Evolutionary conservation across 2,797 vertebrate species (phyloP).

Genomic region (Falco rusticolus): DNA sequence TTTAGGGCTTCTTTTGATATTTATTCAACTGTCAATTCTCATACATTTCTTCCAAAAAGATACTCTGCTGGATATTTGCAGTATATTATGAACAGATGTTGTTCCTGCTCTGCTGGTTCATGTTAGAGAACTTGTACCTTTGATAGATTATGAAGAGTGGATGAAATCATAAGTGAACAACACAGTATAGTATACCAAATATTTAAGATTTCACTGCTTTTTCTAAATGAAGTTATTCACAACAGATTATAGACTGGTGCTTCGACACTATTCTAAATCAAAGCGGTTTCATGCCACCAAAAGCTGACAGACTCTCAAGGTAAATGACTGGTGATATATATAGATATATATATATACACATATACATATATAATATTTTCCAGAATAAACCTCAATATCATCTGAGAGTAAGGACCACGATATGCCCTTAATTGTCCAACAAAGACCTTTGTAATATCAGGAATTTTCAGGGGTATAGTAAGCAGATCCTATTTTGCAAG

Average conservation of each 20-base stretch:
- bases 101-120: slow-evolving; percentile 6
- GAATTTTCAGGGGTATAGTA: not conserved
- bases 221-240: not conserved
- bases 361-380: too few relatives aligned
- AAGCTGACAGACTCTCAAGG: not conserved
- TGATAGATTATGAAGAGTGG: not conserved
- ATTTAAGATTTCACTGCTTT: not conserved
- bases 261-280: not conserved
- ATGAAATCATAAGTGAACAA: slow-evolving; percentile 15
- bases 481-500: not conserved
- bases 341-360: too few relatives aligned
- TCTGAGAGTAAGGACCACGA: not conserved
- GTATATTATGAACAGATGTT: slow-evolving; percentile 16
- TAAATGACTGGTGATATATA: not conserved
- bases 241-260: not conserved
- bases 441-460: not conserved
- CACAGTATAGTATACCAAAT: not conserved
- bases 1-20: not conserved
- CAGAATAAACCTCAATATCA: not conserved
- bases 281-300: not conserved
- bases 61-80: not conserved
- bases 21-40: not conserved
- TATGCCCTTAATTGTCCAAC: not conserved
- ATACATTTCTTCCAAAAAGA: not conserved
- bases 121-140: not conserved